A percentile compares a stretch with the other conserved stretches of the same genome.
phyloP scores from a whole-genome alignment of 2,888 invertebrate species.

The Ectobius pallidus region DNA sequence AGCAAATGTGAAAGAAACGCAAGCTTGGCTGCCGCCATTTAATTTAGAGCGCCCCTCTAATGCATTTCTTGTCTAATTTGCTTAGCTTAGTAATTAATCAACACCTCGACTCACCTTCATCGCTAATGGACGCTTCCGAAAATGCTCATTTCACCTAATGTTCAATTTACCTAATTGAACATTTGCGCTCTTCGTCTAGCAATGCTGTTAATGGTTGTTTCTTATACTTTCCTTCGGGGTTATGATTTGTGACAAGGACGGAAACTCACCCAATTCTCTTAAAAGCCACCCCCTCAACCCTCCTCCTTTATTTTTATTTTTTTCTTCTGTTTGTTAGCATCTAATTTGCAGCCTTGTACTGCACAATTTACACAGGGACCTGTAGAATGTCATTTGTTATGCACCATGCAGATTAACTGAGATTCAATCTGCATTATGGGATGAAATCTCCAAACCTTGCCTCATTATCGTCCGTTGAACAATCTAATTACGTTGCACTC shows the following conservation, averaged over 20 bases:
- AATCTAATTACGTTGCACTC: no score
- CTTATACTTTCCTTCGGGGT: slow-evolving; percentile 35
- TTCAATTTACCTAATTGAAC: slow-evolving; percentile 60
- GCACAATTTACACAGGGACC: no score
- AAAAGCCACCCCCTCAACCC: slow-evolving; percentile 38
- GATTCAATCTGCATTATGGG: no score
- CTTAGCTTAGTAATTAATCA: slow-evolving; percentile 53
- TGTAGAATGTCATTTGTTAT: no score
- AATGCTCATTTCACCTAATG: slow-evolving; percentile 61
- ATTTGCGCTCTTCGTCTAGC: slow-evolving; percentile 51
- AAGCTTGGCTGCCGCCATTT: no score
- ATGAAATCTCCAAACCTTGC: no score
- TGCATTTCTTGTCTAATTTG: slow-evolving; percentile 37
- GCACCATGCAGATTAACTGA: no score
- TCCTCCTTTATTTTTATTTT: no score
- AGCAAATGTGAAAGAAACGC: no score
- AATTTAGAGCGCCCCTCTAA: slow-evolving; percentile 36
- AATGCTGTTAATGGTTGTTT: slow-evolving; percentile 21
- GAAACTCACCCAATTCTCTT: slow-evolving; percentile 36
- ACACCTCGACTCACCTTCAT: slow-evolving; percentile 52
- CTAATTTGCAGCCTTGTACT: no score
- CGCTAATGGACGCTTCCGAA: slow-evolving; percentile 58
- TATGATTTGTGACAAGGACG: slow-evolving; percentile 34
- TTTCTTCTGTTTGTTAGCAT: no score
- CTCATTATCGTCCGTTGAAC: no score